Conservation (phyloP, 1,140 invertebrate genomes). For the Ptiloglossa arizonensis region DNA sequence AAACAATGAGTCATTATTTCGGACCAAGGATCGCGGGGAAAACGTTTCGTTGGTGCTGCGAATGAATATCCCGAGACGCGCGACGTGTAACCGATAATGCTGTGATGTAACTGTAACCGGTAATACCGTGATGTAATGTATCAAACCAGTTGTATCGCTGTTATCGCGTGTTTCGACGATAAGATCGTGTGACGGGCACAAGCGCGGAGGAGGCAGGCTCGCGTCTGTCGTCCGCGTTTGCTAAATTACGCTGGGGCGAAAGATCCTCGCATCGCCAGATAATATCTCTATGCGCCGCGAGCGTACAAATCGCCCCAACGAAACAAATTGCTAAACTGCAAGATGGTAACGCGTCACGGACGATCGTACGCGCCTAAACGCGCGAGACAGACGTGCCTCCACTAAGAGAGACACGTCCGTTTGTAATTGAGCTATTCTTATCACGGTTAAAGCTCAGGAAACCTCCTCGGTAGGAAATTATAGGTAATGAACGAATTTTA, state of each 20-base stretch:
- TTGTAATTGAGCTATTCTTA: not conserved
- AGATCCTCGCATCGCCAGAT: slow-evolving; percentile 6
- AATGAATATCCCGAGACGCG: slow-evolving; percentile 25
- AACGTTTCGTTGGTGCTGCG: slow-evolving; percentile 31
- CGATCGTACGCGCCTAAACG: not conserved
- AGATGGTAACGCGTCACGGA: not conserved
- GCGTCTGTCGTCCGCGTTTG: slow-evolving; percentile 4
- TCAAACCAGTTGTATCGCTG: slow-evolving; percentile 33
- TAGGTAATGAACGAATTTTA: not conserved
- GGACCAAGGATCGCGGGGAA: not conserved
- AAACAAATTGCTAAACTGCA: slow-evolving; percentile 11
- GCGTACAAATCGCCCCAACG: not conserved
- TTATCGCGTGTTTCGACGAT: slow-evolving; percentile 32
- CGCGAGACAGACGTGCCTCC: not conserved
- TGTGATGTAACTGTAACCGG: slow-evolving; percentile 46
- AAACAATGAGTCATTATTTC: slow-evolving; percentile 47
- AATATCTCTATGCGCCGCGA: not conserved
- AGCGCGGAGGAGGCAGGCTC: not conserved
- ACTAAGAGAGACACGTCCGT: not conserved
- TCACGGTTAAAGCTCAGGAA: not conserved
- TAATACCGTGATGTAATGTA: slow-evolving; percentile 35
- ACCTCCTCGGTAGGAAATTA: not conserved
- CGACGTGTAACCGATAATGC: slow-evolving; percentile 42
- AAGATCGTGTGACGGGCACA: slow-evolving; percentile 16
- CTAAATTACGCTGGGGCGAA: not conserved